phyloP scores from a whole-genome alignment of 2,113 vertebrate species.

The Lagopus leucura region DNA sequence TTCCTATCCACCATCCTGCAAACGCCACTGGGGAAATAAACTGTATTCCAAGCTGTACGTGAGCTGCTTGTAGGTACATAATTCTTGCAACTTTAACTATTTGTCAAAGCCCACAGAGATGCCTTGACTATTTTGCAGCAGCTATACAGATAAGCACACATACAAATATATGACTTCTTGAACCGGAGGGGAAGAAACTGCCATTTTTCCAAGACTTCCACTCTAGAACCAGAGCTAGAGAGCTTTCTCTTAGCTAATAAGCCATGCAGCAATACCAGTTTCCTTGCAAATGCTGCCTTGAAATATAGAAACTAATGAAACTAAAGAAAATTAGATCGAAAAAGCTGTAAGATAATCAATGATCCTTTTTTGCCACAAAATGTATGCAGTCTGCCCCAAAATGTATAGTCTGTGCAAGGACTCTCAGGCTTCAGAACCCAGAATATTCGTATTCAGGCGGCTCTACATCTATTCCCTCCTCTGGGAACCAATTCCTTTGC shows the following conservation, averaged over 20 bases:
- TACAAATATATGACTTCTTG: background rate
- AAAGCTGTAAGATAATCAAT: background rate
- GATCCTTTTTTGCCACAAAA: background rate
- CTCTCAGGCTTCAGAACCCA: background rate
- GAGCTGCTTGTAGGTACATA: background rate
- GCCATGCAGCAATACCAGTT: background rate
- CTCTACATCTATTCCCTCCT: background rate
- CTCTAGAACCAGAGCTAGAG: background rate
- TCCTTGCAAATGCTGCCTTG: background rate
- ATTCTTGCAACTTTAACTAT: background rate
- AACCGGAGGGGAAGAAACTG: background rate
- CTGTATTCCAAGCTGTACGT: background rate
- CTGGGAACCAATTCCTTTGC: background rate
- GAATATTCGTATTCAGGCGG: background rate
- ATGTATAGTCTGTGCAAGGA: background rate
- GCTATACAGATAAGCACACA: background rate
- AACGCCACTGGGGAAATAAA: background rate
- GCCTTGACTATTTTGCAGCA: background rate
- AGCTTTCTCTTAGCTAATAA: background rate
- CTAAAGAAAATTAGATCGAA: background rate
- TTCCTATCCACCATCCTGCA: background rate
- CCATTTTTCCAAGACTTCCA: background rate
- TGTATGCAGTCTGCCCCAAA: background rate
- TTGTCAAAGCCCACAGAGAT: background rate
- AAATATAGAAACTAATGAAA: background rate